Base-by-base conservation (phyloP, 2,113 vertebrate genomes). In the Pterocles gutturalis region DNA sequence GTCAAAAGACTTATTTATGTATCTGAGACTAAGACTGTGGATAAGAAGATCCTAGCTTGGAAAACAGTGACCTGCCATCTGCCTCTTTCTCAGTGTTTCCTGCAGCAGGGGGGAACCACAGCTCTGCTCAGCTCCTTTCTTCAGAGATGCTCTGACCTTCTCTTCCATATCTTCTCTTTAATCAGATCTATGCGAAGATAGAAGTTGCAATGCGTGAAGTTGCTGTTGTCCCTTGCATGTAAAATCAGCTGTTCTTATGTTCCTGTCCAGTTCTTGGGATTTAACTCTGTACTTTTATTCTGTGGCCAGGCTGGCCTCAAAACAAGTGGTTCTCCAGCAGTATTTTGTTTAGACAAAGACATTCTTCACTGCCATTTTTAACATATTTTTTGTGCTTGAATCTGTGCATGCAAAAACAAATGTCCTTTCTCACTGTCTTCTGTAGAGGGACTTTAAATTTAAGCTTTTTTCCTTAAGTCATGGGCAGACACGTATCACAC, bases 271-370 rank as follows among this genome's bases (percentile, higher is more conserved):
- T 70, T 82, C 76, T 92, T 64, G 17, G 70, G 82, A 90, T 87
- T 46, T 78, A 77, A 64, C 45, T 72, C 2, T 49, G 8, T 62
- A n/a, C 49, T 69, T 89, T 22, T 16, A 87, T 87, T 83, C 65
- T 89, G 49, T 78, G 76, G 55, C 73, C 86, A 94, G 70, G 54
- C 76, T 92, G 53, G 31, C 82, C 62, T 83, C 36, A 83, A 94
- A 96, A 53, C 60, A 90, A 92, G 54, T 60, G 54, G 62, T 93
- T 96, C 86, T 96, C 86, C 81, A 82, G 91, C 87, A 96, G 76
- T 90, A 25, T 77, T 96, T 96, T 95, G 79, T 97, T 97, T 92
- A 87, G 93, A 75, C 45, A 76, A 88, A 96, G 89, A 69, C 22
- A 80, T 83, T 94, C 89, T 95, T 94, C 82, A 8, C 60, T 83